Evolutionary conservation across 2,113 vertebrate genomes (phyloP), one percentile per base, ranked within the genome.

Genomic region (Beaufortia kweichowensis): DNA sequence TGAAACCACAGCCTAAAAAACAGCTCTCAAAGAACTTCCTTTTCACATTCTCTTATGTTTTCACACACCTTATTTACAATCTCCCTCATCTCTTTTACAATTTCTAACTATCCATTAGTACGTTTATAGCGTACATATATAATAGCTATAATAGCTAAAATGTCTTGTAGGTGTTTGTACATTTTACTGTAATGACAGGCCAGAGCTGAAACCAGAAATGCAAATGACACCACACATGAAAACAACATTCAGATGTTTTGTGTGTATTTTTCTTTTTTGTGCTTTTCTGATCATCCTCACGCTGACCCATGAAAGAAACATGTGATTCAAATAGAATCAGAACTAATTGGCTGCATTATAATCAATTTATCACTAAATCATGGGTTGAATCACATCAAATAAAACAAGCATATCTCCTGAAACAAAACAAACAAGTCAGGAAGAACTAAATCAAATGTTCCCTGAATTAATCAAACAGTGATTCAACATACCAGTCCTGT

Each of bases 1-100:
- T 59, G 60, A 67, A 61, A 48, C 66, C 66, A 57, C 43, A 78
- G 67, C 33, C 56, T 75, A 15, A 5, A 35, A 76, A 72, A 57
- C 61, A 76, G 63, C 59, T 71, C 23, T 71, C 57, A 71, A 71
- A 26, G 3, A 71, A 71, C 53, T 71, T 71, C 68, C 53, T 21
- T 50, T n/a, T 50, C 2, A 50, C 48, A 7, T n/a, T n/a, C 6
- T 71, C 21, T 59, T 17, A 28, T 26, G 33, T 41, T 59, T 55
- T 59, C 15, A 19, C 29, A 55, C n/a, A 56, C 50, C 56, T 56
- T 24, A 21, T 56, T 11, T n/a, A 39, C 6, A 71, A 15, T 28
- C 11, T 26, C 21, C 68, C 17, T 28, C 10, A 23, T 10, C n/a
- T 17, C 21, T 4, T 29, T n/a, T 19, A 68, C 23, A 29, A n/a